Evolutionary conservation across 2,113 vertebrate species (phyloP).

Genomic region (Romanogobio albipinnatus): DNA sequence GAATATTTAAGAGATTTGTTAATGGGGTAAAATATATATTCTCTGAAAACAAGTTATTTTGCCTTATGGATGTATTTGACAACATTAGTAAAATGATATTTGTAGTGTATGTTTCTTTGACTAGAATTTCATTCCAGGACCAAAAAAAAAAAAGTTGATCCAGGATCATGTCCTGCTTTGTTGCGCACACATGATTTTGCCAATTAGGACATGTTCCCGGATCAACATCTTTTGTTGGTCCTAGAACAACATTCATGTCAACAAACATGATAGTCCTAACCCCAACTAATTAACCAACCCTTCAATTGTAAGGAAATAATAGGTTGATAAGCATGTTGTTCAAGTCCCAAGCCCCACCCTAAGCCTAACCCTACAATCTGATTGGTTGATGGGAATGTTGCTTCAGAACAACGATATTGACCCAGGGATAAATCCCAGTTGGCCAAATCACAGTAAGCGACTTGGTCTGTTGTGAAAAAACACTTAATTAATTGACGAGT

Average conservation of each 20-base stretch:
- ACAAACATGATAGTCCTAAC: background rate
- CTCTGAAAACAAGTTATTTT: background rate
- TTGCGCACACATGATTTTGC: background rate
- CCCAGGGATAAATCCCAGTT: background rate
- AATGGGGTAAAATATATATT: background rate
- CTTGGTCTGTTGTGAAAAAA: background rate
- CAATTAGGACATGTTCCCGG: background rate
- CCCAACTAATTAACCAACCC: background rate
- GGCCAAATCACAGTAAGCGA: background rate
- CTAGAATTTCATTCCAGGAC: background rate
- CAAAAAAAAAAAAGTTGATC: background rate
- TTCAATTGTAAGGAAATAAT: background rate
- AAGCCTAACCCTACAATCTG: background rate
- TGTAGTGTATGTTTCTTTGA: background rate
- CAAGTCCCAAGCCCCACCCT: background rate
- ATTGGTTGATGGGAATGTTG: conserved; percentile 1
- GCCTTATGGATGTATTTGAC: too few species aligned
- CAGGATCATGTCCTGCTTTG: background rate
- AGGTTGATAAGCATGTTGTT: background rate
- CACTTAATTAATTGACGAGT: background rate
- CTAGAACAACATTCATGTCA: background rate
- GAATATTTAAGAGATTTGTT: background rate
- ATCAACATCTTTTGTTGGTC: background rate
- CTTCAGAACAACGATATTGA: background rate
- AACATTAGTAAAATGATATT: too few species aligned